These are phyloP conservation scores for Simalia tracyae DNA, from an alignment of 2,797 vertebrate species.

Conservation along the genomic window DNA sequence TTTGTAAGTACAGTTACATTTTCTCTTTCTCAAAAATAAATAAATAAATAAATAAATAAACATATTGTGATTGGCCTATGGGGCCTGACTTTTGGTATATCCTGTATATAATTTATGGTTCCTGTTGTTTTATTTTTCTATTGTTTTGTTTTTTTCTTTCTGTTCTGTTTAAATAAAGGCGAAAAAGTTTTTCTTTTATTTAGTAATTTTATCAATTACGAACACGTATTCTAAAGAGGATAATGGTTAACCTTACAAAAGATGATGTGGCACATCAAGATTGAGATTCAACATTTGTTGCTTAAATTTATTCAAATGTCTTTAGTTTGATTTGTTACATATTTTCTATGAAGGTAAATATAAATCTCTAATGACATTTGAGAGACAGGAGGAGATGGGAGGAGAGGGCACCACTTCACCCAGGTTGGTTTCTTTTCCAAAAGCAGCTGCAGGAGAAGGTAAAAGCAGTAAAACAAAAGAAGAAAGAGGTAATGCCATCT, in stretches of 20 bases:
- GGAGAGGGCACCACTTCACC: background rate
- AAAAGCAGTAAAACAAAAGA: background rate
- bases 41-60: background rate
- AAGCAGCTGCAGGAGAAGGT: background rate
- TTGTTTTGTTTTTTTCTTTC: background rate
- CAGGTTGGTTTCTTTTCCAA: background rate
- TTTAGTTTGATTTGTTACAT: background rate
- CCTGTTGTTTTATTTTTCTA: background rate
- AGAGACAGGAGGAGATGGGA: background rate
- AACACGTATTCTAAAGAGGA: background rate
- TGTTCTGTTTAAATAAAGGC: background rate
- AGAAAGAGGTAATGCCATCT: background rate
- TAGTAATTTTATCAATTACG: background rate
- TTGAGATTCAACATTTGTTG: background rate
- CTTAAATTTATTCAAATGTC: background rate
- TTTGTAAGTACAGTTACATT: background rate
- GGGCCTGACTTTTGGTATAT: background rate
- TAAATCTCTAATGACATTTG: background rate
- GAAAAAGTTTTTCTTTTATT: background rate
- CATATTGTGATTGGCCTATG: background rate
- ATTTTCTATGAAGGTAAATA: background rate
- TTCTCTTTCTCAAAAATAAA: background rate
- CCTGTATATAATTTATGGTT: background rate
- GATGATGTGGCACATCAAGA: background rate
- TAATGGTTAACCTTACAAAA: background rate